Base-by-base conservation (phyloP, 2,888 invertebrate species). In the Acanthosepion esculentum region DNA sequence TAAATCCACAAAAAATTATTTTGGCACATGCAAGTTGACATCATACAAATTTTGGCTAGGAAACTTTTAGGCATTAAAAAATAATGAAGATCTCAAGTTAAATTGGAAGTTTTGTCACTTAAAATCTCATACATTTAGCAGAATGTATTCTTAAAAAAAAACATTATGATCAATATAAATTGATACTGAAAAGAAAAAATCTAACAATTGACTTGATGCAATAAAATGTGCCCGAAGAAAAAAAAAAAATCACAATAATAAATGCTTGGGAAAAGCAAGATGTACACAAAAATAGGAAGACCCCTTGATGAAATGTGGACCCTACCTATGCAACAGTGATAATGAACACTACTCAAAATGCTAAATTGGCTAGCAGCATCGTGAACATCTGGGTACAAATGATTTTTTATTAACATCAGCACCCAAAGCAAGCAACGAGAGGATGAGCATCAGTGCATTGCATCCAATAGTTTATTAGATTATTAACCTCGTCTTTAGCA, bases 261-360 rank as follows among this genome's bases (percentile, higher is more conserved):
- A 59, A 20, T 59, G 59, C 59, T 6, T 23, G 20, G 26, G 59
- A 59, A 59, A 15, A 78, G n/a, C 78, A 78, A 78, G 78, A 78
- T 78, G 59, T 15, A 78, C 4, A 78, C 15, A 33, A 78, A 78
- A 15, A 78, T 33, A 78, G n/a, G n/a, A 78, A 78, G 78, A 78
- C n/a, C 78, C 92, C 15, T 92, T 48, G 92, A 48, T 92, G 92
- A 92, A 92, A 92, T 92, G 92, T 48, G 53, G n/a, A 93, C 93
- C 53, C 48, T 48, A 93, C 93, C 93, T 93, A 93, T 93, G 93
- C 93, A 93, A 93, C 93, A 48, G 50, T 93, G 53, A 93, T 33
- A 53, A 93, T n/a, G 78, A 33, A 78, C 78, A 15, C 18, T 5
- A 33, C 78, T 78, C 78, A 78, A 5, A 55, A 33, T 15, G n/a